Conservation (phyloP, 2,888 invertebrate species). For the Andrena bucephala region DNA sequence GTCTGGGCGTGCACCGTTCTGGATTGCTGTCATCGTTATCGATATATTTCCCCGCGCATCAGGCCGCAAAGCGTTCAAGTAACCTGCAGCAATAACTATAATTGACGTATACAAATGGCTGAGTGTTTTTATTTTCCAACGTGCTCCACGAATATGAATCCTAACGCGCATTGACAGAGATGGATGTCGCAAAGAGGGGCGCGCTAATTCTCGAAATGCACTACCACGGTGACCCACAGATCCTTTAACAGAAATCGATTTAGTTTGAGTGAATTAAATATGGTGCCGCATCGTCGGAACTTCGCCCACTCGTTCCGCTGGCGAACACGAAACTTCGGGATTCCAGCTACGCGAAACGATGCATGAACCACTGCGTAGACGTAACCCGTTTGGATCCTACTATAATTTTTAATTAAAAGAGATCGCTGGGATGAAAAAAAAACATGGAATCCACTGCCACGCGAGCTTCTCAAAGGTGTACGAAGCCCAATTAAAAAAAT, state of each 20-base stretch:
- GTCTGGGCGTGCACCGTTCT: conserved; percentile 31
- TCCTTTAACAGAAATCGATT: no score
- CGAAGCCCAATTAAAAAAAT: conserved; percentile 2
- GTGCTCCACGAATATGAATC: not conserved
- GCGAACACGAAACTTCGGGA: not conserved
- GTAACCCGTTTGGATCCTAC: no score
- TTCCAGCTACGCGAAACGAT: not conserved
- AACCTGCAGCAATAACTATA: not conserved
- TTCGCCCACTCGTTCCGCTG: not conserved
- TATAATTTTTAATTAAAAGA: conserved; percentile 2
- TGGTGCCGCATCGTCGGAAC: no score
- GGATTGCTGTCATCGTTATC: conserved; percentile 51
- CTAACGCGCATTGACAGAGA: no score
- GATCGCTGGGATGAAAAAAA: not conserved
- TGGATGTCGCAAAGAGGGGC: no score
- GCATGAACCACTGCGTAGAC: no score
- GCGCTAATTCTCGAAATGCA: no score
- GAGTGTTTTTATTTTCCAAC: not conserved
- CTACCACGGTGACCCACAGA: no score
- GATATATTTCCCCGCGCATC: conserved; percentile 47
- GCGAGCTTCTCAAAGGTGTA: not conserved
- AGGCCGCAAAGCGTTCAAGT: conserved; percentile 43
- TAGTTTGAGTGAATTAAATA: no score
- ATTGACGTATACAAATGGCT: not conserved
- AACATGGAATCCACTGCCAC: not conserved